Percentiles rank a stretch among this genome's conserved stretches.
Evolutionary conservation across 2,888 invertebrate species (phyloP).

Genomic region (Clepsis dumicolana): DNA sequence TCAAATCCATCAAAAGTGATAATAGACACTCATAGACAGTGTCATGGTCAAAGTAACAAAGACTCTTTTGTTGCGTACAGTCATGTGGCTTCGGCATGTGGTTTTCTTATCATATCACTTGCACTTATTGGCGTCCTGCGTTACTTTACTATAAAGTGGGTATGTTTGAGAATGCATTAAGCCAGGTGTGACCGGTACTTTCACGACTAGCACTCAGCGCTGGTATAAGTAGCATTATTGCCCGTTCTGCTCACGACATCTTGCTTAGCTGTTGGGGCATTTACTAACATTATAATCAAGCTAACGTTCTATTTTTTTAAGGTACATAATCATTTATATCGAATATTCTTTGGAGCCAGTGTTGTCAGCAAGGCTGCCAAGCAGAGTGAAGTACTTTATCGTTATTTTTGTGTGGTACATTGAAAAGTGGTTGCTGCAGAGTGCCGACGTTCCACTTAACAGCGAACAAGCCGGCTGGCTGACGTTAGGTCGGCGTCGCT

Average conservation of each 20-base stretch:
- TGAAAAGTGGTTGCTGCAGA: slow-evolving; percentile 46
- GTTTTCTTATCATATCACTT: slow-evolving; percentile 37
- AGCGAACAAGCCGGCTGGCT: slow-evolving; percentile 61
- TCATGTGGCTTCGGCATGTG: not conserved
- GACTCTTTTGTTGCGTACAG: too few relatives aligned
- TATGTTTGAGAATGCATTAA: slow-evolving; percentile 54
- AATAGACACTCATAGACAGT: too few relatives aligned
- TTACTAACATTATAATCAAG: not conserved
- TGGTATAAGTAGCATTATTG: slow-evolving; percentile 34
- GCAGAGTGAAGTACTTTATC: not conserved
- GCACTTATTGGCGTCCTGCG: slow-evolving; percentile 1
- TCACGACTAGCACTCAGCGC: slow-evolving; percentile 64
- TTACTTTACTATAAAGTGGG: too few relatives aligned
- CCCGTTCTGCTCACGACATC: slow-evolving; percentile 46
- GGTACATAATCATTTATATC: not conserved
- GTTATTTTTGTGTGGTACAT: slow-evolving; percentile 49
- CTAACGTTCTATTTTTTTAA: too few relatives aligned
- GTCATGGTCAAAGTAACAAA: too few relatives aligned
- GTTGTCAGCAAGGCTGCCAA: not conserved
- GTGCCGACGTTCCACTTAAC: slow-evolving; percentile 68
- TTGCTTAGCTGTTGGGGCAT: not conserved
- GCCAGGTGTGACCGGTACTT: slow-evolving; percentile 73
- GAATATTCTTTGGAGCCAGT: not conserved
- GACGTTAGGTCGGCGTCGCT: slow-evolving; percentile 63
- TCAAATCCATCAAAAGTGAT: too few relatives aligned